Evolutionary conservation across 2,113 vertebrate genomes (phyloP).

Genomic region (Rutilus rutilus): DNA sequence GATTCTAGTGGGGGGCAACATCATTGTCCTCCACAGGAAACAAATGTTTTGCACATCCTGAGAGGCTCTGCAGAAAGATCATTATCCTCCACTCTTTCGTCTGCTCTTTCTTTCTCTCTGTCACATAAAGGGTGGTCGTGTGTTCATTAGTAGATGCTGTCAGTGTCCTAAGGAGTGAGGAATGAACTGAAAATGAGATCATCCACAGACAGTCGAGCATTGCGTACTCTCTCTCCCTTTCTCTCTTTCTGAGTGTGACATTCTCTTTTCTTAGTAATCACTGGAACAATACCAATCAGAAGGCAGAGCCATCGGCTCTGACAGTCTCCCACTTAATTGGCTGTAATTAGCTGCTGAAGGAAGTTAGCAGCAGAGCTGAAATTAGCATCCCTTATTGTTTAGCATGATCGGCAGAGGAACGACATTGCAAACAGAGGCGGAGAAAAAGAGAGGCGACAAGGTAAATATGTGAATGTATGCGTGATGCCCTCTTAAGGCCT

Average conservation of each 20-base stretch:
- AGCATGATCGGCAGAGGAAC: conserved; percentile 33
- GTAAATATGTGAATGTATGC: background rate
- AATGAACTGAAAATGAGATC: conserved; percentile 83
- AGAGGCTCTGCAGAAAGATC: conserved; percentile 28
- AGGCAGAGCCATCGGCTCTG: conserved; percentile 73
- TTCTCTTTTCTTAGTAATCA: conserved; percentile 74
- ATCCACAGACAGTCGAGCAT: conserved; percentile 11
- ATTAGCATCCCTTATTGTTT: conserved; percentile 55
- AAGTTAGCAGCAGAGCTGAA: conserved; percentile 70
- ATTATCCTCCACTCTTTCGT: conserved; percentile 55
- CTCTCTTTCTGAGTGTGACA: conserved; percentile 27
- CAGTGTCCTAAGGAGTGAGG: conserved; percentile 76
- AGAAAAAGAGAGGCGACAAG: background rate
- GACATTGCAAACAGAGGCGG: background rate
- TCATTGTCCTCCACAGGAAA: conserved; percentile 40
- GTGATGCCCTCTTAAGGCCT: background rate
- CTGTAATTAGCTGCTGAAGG: conserved; percentile 81
- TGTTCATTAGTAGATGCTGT: conserved; percentile 80
- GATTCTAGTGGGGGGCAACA: conserved; percentile 10
- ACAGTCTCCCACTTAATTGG: conserved; percentile 86
- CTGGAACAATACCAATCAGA: conserved; percentile 82
- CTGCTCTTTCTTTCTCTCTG: conserved; percentile 64
- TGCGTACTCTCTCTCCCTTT: conserved; percentile 41
- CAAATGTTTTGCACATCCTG: conserved; percentile 23
- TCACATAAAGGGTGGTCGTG: conserved; percentile 64